Evolutionary conservation across 2,113 vertebrate genomes (phyloP), one percentile per base, ranked within the genome.

Genomic region (Paramormyrops kingsleyae): DNA sequence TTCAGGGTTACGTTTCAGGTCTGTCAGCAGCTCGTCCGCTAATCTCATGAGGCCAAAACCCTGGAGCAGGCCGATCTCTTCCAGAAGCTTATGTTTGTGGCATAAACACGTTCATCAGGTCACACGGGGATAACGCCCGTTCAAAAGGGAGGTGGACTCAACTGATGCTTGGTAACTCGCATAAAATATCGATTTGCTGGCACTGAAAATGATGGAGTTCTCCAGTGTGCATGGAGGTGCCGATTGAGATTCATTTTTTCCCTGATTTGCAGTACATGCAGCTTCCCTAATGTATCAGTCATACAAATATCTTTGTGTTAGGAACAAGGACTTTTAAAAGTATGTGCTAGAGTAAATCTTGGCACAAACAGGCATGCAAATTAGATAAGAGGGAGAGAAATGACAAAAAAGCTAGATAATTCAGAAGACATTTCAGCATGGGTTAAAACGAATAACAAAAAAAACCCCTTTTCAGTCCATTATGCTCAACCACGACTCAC

Each of bases 381-480:
- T 90, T 87, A 90, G 90, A 83, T 56, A 80, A 59, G 53, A 27
- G 31, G 31, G 88, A 90, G 90, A 49, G 53, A 87, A 62, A 88
- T 89, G 66, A 21, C 88, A 87, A 85, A 91, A 85, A 70, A 90
- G 39, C 7, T 5, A 88, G 88, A 83, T 90, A 92, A 88, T 87
- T 83, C 77, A 52, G 87, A 39, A 39, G 35, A 24, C 21, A 83
- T 90, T 83, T 52, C 12, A n/a, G 88, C 35, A 92, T 91, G 88
- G 91, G 92, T 94, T 93, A 92, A 84, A 46, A 56, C 66, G 9
- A 53, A 31, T 4, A 80, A 88, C 21, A 92, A 87, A 92, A 53
- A 53, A 47, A 56, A 92, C 92, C 93, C 93, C 92, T 83, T 92
- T 89, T 91, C 87, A 59, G 90, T 89, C 92, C 87, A 77, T 89